Percentiles rank a stretch among this genome's conserved stretches.
Evolutionary conservation across 2,797 vertebrate genomes (phyloP).

Genomic region (Urophycis tenuis): DNA sequence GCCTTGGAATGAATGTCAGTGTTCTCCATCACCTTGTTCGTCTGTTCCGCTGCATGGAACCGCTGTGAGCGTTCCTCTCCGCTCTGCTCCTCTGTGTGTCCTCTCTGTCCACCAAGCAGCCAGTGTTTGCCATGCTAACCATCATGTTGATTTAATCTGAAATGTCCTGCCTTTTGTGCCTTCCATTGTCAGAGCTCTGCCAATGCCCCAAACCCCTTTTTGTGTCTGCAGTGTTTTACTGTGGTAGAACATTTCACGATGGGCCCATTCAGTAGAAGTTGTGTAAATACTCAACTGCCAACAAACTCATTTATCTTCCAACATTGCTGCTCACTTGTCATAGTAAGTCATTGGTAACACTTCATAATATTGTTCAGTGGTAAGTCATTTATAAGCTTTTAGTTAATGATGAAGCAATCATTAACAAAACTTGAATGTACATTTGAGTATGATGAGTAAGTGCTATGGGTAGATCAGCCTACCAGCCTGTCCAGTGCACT

Average conservation of each 20-base stretch:
- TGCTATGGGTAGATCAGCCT: too few relatives aligned
- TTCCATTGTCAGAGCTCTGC: background rate
- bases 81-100: slow-evolving; percentile 3
- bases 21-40: slow-evolving; percentile 24
- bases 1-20: slow-evolving; percentile 46
- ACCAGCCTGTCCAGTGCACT: too few relatives aligned
- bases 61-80: slow-evolving; percentile 48
- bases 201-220: too few relatives aligned
- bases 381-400: too few relatives aligned
- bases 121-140: background rate
- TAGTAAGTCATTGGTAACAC: too few relatives aligned
- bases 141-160: background rate
- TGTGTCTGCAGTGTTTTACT: background rate
- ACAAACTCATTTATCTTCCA: background rate
- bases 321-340: background rate
- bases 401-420: too few relatives aligned
- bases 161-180: too few relatives aligned
- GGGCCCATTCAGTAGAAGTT: background rate
- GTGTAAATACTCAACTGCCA: background rate
- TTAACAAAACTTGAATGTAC: too few relatives aligned
- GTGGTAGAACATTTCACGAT: background rate
- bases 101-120: background rate
- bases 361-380: too few relatives aligned
- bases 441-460: too few relatives aligned
- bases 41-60: slow-evolving; percentile 46